Percentiles rank a stretch among this genome's conserved stretches.
phyloP scores from a whole-genome alignment of 2,797 vertebrate species.

The Buceros bicornis region DNA sequence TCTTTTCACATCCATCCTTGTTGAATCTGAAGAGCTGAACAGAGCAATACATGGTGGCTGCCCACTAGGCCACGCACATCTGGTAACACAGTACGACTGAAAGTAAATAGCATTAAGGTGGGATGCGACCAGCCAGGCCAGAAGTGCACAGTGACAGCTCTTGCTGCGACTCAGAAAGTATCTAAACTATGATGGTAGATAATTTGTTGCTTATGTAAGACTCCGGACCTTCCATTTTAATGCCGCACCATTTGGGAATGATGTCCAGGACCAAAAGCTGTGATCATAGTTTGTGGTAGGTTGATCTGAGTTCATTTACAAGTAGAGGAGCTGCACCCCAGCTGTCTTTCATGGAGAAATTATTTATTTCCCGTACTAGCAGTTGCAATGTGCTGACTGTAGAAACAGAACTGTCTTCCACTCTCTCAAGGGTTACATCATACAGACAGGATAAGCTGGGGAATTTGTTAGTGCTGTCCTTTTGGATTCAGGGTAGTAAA shows the following conservation, averaged over 20 bases:
- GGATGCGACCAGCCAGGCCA: neutral
- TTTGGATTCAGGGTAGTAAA: neutral
- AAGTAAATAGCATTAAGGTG: neutral
- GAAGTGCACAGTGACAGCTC: rapidly evolving
- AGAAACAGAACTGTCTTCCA: neutral
- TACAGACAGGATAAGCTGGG: neutral
- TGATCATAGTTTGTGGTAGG: neutral
- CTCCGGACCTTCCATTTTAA: neutral
- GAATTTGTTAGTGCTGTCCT: neutral
- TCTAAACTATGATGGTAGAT: neutral
- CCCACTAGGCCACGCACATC: neutral
- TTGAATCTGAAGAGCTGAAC: neutral
- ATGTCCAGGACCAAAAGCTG: neutral
- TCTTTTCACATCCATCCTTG: neutral
- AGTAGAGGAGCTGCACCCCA: neutral
- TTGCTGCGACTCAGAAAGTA: neutral
- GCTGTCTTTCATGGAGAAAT: neutral
- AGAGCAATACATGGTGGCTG: neutral
- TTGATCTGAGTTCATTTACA: neutral
- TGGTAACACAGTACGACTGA: neutral
- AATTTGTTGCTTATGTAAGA: neutral
- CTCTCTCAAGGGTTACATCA: rapidly evolving
- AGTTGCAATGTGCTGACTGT: neutral
- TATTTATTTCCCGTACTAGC: neutral
- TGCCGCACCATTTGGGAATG: neutral